A percentile compares a stretch with the other conserved stretches of the same genome.
Evolutionary conservation across 2,113 vertebrate genomes (phyloP).

Genomic region (Madoqua kirkii): DNA sequence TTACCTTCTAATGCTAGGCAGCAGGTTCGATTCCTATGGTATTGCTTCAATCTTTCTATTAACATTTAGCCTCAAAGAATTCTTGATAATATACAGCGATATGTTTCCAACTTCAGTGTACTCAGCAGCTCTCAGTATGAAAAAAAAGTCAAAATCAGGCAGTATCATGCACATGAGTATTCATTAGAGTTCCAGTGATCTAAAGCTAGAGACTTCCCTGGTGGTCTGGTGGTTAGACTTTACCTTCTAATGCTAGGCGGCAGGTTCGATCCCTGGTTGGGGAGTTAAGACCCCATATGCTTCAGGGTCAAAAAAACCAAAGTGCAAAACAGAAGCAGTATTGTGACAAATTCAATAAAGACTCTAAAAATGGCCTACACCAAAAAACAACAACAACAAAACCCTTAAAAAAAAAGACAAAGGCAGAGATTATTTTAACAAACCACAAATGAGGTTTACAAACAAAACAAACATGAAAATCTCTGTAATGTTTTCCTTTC

Average conservation of each 20-base stretch:
- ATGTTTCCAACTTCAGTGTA: background rate
- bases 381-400: background rate
- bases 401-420: background rate
- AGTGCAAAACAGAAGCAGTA: background rate
- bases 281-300: background rate
- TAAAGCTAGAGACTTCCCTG: background rate
- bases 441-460: background rate
- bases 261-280: background rate
- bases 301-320: background rate
- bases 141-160: background rate
- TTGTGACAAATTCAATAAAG: background rate
- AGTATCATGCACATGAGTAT: background rate
- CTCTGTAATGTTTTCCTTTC: background rate
- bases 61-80: background rate
- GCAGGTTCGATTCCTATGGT: background rate
- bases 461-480: background rate
- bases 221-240: background rate
- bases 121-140: background rate
- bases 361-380: background rate
- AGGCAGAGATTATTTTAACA: background rate
- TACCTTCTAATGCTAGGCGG: background rate
- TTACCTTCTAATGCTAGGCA: background rate
- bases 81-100: background rate
- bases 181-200: background rate
- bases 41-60: too few species aligned